Base-by-base conservation (phyloP, 2,797 vertebrate species). In the Alfaro cultratus region DNA sequence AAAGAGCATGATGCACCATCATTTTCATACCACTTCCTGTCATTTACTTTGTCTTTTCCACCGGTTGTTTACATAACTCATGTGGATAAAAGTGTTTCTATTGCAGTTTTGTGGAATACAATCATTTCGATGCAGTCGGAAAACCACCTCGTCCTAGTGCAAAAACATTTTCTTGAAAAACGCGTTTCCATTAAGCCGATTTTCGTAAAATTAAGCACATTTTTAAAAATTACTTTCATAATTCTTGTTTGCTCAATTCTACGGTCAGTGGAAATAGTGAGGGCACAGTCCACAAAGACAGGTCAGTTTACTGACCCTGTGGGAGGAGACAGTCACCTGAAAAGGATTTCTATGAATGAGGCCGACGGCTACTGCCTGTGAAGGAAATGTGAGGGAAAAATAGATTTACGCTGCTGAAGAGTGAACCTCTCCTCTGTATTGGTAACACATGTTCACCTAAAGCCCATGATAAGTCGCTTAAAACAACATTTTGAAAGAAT, bases 371-470 rank as follows among this genome's bases (percentile, higher is more conserved):
- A 2, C 67, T 70, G 39, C 67, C 67, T 43, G 67, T 70, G 67
- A 41, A 70, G 82, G 87, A 89, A 91, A 89, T 70, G 70, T 72
- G 41, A 70, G 5, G 13, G 68, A 53, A 72, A 39, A 88, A 76
- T 87, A 64, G 72, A 82, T 82, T 89, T 87, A 62, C 82, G 82
- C 73, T 51, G 45, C 46, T 41, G 76, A 80, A 71, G 70, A 78
- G 51, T 73, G 85, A 86, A 80, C 55, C 57, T 68, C 18, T 76
- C 78, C 36, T 83, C 26, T 76, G 60, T 76, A 86, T 70, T 70
- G 62, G 78, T 68, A 76, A 74, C 80, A 85, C 39, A 31, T 77
- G 79, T 77, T 71, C 51, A 36, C 51, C 73, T 76, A 16, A 71
- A 23, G 7, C 47, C 47, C 51, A 68, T 62, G 51, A 34, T 74